Conservation (phyloP, 2,888 invertebrate genomes). For the Clanis bilineata region DNA sequence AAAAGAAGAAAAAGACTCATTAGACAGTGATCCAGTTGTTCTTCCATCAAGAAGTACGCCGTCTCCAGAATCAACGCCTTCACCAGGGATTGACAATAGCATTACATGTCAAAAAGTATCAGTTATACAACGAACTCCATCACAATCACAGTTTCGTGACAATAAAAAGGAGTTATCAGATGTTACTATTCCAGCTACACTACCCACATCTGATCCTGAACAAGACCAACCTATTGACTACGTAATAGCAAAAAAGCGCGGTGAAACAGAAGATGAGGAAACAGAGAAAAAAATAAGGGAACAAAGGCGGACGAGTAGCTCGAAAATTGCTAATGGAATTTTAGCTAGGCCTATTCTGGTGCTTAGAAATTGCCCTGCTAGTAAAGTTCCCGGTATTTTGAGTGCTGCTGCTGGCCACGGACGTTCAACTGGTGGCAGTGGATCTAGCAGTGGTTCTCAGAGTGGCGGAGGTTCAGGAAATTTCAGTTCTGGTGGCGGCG, state of each 20-base stretch:
- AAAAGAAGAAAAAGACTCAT: conserved; percentile 84
- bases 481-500: conserved; percentile 80
- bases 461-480: conserved; percentile 74
- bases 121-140: conserved; percentile 91
- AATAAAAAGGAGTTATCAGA: conserved; percentile 74
- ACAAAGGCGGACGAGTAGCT: conserved; percentile 85
- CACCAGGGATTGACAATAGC: conserved; percentile 85
- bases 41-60: conserved; percentile 77
- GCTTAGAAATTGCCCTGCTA: conserved; percentile 79
- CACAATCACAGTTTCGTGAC: conserved; percentile 74
- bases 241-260: conserved; percentile 91
- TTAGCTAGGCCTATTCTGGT: conserved; percentile 79
- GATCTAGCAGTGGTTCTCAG: conserved; percentile 78
- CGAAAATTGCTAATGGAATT: conserved; percentile 84
- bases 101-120: conserved; percentile 88
- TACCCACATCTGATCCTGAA: conserved; percentile 84
- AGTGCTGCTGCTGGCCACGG: conserved; percentile 92
- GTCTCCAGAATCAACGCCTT: conserved; percentile 81
- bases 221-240: conserved; percentile 95
- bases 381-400: conserved; percentile 85
- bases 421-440: conserved; percentile 83
- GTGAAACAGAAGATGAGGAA: conserved; percentile 85
- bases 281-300: conserved; percentile 86
- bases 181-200: conserved; percentile 75
- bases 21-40: conserved; percentile 84